These are phyloP conservation scores for Timema podura DNA, from an alignment of 2,888 invertebrate species.

Conservation along the genomic window DNA sequence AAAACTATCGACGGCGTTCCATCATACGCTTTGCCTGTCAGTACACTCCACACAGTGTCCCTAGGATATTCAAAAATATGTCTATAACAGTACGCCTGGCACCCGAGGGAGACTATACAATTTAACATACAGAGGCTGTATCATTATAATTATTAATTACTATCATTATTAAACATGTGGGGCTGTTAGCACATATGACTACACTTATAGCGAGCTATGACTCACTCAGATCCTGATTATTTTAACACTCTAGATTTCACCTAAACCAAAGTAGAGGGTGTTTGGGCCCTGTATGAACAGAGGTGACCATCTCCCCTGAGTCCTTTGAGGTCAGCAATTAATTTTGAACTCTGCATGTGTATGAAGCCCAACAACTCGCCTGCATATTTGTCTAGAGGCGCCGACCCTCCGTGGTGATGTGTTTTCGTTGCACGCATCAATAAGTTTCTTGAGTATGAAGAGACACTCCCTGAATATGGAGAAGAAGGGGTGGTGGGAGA, in stretches of 20 bases:
- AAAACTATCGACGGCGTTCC: constrained; percentile 82
- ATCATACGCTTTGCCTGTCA: constrained; percentile 79
- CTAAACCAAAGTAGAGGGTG: no score
- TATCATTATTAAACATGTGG: no score
- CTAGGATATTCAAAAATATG: constrained; percentile 47
- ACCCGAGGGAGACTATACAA: no score
- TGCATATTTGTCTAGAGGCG: constrained; percentile 78
- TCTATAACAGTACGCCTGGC: no score
- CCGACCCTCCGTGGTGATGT: constrained; percentile 84
- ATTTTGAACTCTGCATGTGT: neutral
- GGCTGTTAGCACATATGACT: neutral
- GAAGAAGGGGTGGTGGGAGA: constrained; percentile 99
- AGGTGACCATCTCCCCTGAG: no score
- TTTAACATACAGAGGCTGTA: no score
- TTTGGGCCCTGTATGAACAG: no score
- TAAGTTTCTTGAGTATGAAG: constrained; percentile 89
- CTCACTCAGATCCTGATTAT: neutral
- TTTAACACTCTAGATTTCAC: no score
- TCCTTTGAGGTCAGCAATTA: neutral
- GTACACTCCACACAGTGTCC: constrained; percentile 94
- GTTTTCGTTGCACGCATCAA: constrained; percentile 96
- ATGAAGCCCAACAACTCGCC: constrained; percentile 52
- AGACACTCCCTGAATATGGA: constrained; percentile 97
- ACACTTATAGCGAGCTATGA: constrained; percentile 1
- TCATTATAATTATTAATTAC: no score